Evolutionary conservation across 2,797 vertebrate species (phyloP).

Genomic region (Salarias fasciatus): DNA sequence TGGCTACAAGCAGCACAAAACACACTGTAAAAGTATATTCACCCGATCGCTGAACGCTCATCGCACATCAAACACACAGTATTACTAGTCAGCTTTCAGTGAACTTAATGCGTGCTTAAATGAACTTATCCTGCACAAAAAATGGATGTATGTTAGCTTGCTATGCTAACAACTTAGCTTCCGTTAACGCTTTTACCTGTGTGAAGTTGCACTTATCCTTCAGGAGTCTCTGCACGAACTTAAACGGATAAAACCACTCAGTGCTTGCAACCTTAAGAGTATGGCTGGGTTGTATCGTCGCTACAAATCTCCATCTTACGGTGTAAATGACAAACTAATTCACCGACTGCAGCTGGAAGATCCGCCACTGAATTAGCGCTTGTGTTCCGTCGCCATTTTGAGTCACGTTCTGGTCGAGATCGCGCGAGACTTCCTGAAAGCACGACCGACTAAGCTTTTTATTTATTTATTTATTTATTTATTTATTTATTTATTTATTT

Average conservation of each 20-base stretch:
- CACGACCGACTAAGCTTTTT: too few species aligned
- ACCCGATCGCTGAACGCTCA: not conserved
- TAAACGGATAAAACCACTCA: conserved; percentile 37
- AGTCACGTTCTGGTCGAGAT: conserved; percentile 60
- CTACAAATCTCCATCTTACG: conserved; percentile 50
- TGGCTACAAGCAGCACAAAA: not conserved
- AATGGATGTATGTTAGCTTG: conserved; percentile 57
- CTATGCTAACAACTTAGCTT: conserved; percentile 64
- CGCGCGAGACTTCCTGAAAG: conserved; percentile 60
- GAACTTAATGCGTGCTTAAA: not conserved
- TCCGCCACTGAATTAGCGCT: conserved; percentile 77
- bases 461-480: too few species aligned
- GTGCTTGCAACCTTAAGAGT: conserved; percentile 22
- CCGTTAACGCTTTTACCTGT: conserved; percentile 75
- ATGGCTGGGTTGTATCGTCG: conserved; percentile 34
- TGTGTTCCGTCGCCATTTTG: conserved; percentile 82
- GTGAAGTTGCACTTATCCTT: conserved; percentile 60
- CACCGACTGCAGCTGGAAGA: conserved; percentile 56
- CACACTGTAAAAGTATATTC: too few species aligned
- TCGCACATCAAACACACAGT: not conserved
- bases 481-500: too few species aligned
- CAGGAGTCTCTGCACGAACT: conserved; percentile 37
- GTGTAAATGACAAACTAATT: conserved; percentile 54
- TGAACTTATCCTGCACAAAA: conserved; percentile 6
- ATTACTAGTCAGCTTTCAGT: rapidly evolving